Base-by-base conservation (phyloP, 2,888 invertebrate genomes). In the Nomada ruficornis region DNA sequence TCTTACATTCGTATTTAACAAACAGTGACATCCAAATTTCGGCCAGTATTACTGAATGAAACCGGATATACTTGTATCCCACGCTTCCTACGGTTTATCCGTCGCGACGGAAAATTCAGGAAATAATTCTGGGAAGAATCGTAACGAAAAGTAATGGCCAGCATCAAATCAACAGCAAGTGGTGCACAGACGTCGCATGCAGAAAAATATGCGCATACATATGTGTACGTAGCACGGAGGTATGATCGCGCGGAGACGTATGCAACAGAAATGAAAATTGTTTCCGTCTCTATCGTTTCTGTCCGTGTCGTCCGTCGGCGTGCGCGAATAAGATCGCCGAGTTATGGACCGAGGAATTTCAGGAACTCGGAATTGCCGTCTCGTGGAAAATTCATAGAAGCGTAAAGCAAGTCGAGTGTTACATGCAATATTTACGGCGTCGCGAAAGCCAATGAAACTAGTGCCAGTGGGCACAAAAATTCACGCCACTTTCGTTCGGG, bases 301-400 rank as follows among this genome's bases (percentile, higher is more conserved):
- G n/a, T 13, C 42, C 29, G 63, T 20, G 68, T 57, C 65, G 54
- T 47, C 52, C 55, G 9, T 20, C 26, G n/a, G 36, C 64, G 15
- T 13, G 76, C 18, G 54, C 11, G 79, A 79, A 70, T 79, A 77
- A 79, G 79, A 77, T 79, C 77, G 59, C 9, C 77, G 70, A 79
- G 77, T 77, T 77, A 79, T 79, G 79, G 64, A 79, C 77, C 79
- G 59, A 47, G 70, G 79, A 79, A 79, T 76, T 77, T 70, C 69
- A 75, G 65, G 70, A 65, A 79, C 76, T 77, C 69, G 77, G 65
- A 77, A 79, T 77, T 70, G 79, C 77, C 44, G 59, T 69, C 69
- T 57, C 77, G 77, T 54, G 79, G 59, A 76, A 52, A 70, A 79
- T 79, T 76, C 79, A 70, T 77, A 76, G 77, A 79, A 79, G 52